Evolutionary conservation across 2,888 invertebrate species (phyloP).

Genomic region (Psococerastis gibbosa): DNA sequence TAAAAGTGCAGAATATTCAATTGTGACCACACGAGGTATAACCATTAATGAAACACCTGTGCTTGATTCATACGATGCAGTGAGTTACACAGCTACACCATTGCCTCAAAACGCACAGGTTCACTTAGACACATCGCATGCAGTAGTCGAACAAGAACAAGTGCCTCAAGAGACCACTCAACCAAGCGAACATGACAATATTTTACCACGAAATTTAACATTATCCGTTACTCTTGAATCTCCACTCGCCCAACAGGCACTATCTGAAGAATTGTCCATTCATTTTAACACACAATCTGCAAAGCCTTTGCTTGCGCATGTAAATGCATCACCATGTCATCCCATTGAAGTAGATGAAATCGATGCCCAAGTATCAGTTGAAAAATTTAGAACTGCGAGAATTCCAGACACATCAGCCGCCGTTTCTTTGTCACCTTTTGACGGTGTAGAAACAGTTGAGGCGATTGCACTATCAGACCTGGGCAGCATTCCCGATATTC

Average conservation of each 20-base stretch:
- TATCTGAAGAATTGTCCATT: not conserved
- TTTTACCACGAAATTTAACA: not conserved
- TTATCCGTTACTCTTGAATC: not conserved
- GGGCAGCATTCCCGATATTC: no score
- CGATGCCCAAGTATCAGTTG: not conserved
- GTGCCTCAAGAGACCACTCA: not conserved
- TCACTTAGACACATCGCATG: slow-evolving; percentile 10
- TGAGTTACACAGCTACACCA: slow-evolving; percentile 9
- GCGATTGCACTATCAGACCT: no score
- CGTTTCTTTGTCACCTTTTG: no score
- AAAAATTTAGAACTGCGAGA: not conserved
- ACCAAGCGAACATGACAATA: not conserved
- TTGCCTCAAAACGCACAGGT: slow-evolving; percentile 12
- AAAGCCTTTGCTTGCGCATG: not conserved
- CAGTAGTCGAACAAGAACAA: not conserved
- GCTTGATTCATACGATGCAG: slow-evolving; percentile 13
- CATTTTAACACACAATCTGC: not conserved
- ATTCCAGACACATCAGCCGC: not conserved
- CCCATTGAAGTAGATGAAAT: not conserved
- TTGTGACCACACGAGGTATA: slow-evolving; percentile 14
- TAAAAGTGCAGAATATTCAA: slow-evolving; percentile 12
- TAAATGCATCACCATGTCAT: not conserved
- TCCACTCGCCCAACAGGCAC: slow-evolving; percentile 1
- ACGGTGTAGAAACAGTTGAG: no score
- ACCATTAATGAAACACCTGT: slow-evolving; percentile 14